Evolutionary conservation across 2,888 invertebrate genomes (phyloP), one percentile per base, ranked within the genome.

Genomic region (Acheta domesticus): DNA sequence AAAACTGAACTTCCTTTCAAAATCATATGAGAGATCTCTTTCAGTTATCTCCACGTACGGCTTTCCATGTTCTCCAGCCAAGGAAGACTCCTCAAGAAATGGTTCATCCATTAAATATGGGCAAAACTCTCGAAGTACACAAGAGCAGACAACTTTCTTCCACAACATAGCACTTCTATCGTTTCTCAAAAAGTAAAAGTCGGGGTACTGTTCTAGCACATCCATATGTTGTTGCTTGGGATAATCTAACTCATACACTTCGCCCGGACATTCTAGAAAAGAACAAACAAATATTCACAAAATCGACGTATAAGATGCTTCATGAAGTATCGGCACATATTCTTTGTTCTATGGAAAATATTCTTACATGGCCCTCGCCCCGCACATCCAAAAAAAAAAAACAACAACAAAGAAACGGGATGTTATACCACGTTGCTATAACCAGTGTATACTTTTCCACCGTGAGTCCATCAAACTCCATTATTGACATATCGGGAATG

Each of bases 361-460:
- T 20, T n/a, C 86, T 84, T 83, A 89, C 88, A 84, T 91, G 84
- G 23, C 96, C 95, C 14, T 87, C 85, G 12, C 93, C 95, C 8
- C 93, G 92, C 82, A 89, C 89, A 83, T 92, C 89, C 77, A 98
- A 85, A 74, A 97, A 23, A 23, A 85, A 85, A 96, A 97, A n/a
- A n/a, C n/a, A n/a, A n/a, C n/a, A n/a, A n/a, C n/a, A n/a, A n/a
- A n/a, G n/a, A n/a, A n/a, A n/a, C 0, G 98, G 98, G 86, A 98
- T 94, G 86, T 98, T 97, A 85, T 93, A 98, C 82, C 90, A n/a
- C n/a, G n/a, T 91, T 0, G 93, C 96, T 79, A 98, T 93, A 12
- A 98, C 91, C 74, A 98, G 87, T 0, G 98, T 97, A 86, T 93
- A 97, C 83, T 91, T 92, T 0, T 89, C 86, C 1, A 87, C 86